Conservation (phyloP, 2,888 invertebrate species). For the Machimus rusticus region DNA sequence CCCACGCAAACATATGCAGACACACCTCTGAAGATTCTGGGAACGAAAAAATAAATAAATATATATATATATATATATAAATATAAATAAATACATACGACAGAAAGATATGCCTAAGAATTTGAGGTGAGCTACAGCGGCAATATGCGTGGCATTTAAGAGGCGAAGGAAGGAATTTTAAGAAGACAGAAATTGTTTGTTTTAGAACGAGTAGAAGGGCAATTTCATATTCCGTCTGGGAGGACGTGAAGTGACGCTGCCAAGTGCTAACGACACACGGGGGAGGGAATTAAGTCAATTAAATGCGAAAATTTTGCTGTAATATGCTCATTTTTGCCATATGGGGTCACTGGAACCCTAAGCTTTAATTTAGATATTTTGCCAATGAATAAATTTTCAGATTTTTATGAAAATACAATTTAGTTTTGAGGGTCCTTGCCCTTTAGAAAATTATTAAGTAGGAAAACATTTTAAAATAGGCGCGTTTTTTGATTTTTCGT, state of each 20-base stretch:
- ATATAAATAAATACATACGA: not conserved
- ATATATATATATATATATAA: too few species aligned
- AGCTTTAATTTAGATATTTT: not conserved
- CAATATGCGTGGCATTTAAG: slow-evolving; percentile 10
- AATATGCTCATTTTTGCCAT: not conserved
- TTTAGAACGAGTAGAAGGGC: not conserved
- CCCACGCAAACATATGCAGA: not conserved
- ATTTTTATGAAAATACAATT: not conserved
- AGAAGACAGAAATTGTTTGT: slow-evolving; percentile 10
- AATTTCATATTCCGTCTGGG: not conserved
- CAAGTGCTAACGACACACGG: not conserved
- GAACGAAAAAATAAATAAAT: not conserved
- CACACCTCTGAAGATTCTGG: not conserved
- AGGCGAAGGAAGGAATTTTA: not conserved
- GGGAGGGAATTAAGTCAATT: not conserved
- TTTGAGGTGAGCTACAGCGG: not conserved
- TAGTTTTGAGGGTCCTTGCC: not conserved
- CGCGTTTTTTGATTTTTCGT: too few species aligned
- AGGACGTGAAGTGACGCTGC: not conserved
- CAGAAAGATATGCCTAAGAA: not conserved
- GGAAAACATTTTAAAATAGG: not conserved
- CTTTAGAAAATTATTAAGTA: not conserved
- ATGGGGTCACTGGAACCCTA: not conserved
- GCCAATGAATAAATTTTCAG: not conserved
- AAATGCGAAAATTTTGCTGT: not conserved